A percentile compares a stretch with the other conserved stretches of the same genome.
Evolutionary conservation across 2,113 vertebrate species (phyloP).

Genomic region (Clupea harengus): DNA sequence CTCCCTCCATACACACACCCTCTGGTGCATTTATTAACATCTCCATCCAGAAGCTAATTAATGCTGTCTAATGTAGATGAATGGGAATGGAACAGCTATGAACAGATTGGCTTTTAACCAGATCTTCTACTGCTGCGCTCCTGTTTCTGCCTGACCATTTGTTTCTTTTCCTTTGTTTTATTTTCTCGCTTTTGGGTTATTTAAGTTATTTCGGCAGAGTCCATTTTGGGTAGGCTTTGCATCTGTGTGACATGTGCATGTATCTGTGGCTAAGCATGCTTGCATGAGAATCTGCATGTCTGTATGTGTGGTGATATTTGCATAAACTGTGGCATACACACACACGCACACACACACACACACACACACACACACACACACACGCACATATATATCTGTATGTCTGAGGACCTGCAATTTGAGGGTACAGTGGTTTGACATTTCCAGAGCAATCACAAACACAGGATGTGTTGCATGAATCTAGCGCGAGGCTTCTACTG

Average conservation of each 20-base stretch:
- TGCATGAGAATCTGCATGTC: too few relatives aligned
- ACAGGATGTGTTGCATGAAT: constrained; percentile 31
- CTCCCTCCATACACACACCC: background rate
- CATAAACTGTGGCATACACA: too few relatives aligned
- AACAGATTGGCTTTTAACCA: constrained; percentile 38
- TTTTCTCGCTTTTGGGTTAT: background rate
- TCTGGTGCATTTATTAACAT: constrained; percentile 48
- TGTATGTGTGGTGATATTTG: too few relatives aligned
- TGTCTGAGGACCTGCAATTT: background rate
- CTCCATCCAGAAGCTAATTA: constrained; percentile 50
- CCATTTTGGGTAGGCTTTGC: too few relatives aligned
- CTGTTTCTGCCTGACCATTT: background rate
- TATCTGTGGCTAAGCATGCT: too few relatives aligned
- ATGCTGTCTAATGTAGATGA: constrained; percentile 51
- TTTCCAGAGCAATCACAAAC: constrained; percentile 15
- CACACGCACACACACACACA: too few relatives aligned
- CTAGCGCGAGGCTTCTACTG: background rate
- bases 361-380: too few relatives aligned
- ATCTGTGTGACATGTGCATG: too few relatives aligned
- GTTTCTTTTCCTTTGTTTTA: background rate
- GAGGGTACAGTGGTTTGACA: constrained; percentile 35
- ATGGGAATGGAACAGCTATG: constrained; percentile 39
- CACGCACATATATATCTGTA: background rate
- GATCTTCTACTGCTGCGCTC: background rate
- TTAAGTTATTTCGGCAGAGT: background rate